Conservation (phyloP, 2,888 invertebrate species). For the Caenorhabditis virilis region DNA sequence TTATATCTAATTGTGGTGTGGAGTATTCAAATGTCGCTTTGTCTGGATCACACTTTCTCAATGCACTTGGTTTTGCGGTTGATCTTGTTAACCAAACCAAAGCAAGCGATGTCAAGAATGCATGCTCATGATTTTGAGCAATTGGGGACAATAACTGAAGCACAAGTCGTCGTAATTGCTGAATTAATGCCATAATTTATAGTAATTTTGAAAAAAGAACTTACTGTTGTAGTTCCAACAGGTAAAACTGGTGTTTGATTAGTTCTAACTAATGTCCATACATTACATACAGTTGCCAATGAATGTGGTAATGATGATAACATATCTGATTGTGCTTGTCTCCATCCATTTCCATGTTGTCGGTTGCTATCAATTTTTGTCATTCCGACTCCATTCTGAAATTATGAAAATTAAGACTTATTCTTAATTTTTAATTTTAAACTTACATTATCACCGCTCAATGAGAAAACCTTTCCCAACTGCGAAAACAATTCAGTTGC, state of each 20-base stretch:
- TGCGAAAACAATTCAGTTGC: conserved; percentile 80
- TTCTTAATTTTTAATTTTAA: background rate
- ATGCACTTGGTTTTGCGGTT: conserved; percentile 30
- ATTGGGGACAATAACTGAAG: conserved; percentile 84
- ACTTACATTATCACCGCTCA: conserved; percentile 29
- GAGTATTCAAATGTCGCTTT: conserved; percentile 63
- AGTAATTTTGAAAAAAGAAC: background rate
- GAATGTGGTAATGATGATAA: conserved; percentile 82
- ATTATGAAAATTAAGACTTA: background rate
- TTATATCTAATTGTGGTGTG: conserved; percentile 77
- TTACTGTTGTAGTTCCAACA: conserved; percentile 54
- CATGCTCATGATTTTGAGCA: conserved; percentile 81
- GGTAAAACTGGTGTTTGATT: conserved; percentile 61
- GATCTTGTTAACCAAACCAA: conserved; percentile 80
- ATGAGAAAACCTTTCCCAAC: conserved; percentile 80
- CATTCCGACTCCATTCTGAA: conserved; percentile 22
- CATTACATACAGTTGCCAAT: conserved; percentile 78
- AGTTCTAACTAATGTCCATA: conserved; percentile 79
- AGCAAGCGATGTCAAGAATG: conserved; percentile 82
- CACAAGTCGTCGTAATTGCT: conserved; percentile 80
- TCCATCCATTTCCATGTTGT: conserved; percentile 50
- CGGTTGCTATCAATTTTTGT: conserved; percentile 37
- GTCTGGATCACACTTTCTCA: conserved; percentile 37
- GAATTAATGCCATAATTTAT: conserved; percentile 45
- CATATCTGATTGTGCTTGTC: conserved; percentile 77